Conservation (phyloP, 2,797 vertebrate species). For the Esox masquinongy region DNA sequence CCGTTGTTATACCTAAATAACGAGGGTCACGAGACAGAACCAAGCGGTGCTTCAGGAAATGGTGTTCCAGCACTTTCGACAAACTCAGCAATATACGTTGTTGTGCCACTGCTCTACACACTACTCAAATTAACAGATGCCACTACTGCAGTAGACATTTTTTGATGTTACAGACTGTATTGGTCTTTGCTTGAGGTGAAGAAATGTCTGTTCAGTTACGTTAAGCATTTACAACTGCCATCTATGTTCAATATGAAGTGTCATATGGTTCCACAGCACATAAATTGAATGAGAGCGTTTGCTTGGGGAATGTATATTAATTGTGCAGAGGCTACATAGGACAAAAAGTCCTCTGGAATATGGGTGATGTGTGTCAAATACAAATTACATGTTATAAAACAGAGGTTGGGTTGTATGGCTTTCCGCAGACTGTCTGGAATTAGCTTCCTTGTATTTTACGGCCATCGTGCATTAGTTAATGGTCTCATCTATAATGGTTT, state of each 20-base stretch:
- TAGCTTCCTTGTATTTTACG: conserved; percentile 42
- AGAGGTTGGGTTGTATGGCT: conserved; percentile 54
- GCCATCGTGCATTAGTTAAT: neutral
- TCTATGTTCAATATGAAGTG: conserved; percentile 5
- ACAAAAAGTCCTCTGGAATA: conserved; percentile 62
- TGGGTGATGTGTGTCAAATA: conserved; percentile 47
- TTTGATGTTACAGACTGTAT: neutral
- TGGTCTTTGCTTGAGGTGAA: neutral
- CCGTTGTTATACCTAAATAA: neutral
- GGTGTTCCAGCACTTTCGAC: neutral
- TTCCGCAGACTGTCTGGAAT: conserved; percentile 18
- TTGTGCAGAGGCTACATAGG: conserved; percentile 49
- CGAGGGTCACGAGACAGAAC: neutral
- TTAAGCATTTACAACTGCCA: neutral
- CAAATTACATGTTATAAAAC: conserved; percentile 69
- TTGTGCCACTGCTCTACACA: neutral
- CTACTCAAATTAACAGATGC: neutral
- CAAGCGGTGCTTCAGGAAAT: neutral
- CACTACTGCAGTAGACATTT: neutral
- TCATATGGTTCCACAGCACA: conserved; percentile 49
- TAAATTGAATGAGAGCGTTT: conserved; percentile 34
- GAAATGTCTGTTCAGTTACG: neutral
- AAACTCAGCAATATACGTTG: neutral
- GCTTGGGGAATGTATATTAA: conserved; percentile 59
- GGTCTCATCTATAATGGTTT: neutral